A percentile compares a stretch with the other conserved stretches of the same genome.
phyloP scores from a whole-genome alignment of 2,113 vertebrate species.

The Ancistrus triradiatus region DNA sequence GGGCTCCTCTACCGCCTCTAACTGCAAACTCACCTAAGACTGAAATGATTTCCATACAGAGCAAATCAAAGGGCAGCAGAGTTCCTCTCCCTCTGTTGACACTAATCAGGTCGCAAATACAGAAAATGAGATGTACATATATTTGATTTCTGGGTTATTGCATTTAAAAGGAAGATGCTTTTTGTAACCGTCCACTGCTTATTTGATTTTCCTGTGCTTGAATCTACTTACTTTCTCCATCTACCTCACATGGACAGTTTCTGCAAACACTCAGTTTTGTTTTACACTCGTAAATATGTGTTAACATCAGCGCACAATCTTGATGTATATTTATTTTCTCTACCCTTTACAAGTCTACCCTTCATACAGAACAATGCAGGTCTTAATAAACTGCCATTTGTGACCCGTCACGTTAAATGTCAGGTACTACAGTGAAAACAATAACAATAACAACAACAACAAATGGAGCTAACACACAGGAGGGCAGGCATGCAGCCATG shows the following conservation, averaged over 20 bases:
- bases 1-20: conserved; percentile 28
- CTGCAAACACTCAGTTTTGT: conserved; percentile 7
- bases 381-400: conserved; percentile 14
- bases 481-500: conserved; percentile 20
- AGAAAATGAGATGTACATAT: conserved; percentile 50
- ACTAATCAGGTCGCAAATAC: conserved; percentile 50
- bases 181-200: conserved; percentile 23
- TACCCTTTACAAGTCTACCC: neutral
- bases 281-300: conserved; percentile 18
- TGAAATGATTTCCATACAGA: conserved; percentile 38
- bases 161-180: conserved; percentile 44
- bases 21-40: conserved; percentile 27
- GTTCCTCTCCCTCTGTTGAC: conserved; percentile 39
- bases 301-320: conserved; percentile 4
- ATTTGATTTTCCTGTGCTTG: conserved; percentile 29
- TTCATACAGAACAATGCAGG: neutral
- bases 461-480: conserved; percentile 22
- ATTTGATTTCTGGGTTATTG: conserved; percentile 53
- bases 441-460: conserved; percentile 25
- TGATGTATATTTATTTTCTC: conserved; percentile 4
- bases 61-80: conserved; percentile 40
- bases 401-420: conserved; percentile 22
- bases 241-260: conserved; percentile 15
- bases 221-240: conserved; percentile 31
- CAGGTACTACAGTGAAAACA: conserved; percentile 16